Conservation (phyloP, 2,888 invertebrate species). For the Hylaea fasciaria region DNA sequence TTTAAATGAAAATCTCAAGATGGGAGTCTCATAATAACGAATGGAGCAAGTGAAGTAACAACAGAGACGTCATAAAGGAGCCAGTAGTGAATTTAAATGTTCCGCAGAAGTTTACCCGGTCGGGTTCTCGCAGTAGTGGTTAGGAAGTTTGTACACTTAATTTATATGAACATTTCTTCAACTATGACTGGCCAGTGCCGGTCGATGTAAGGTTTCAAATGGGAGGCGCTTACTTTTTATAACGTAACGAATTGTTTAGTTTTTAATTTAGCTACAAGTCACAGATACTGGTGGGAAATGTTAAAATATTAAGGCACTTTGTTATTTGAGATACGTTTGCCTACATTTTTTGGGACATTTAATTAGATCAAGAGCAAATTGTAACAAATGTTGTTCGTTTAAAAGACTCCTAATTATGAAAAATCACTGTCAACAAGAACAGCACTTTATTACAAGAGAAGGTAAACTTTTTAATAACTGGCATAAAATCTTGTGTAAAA, state of each 20-base stretch:
- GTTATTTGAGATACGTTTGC: no score
- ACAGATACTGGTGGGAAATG: no score
- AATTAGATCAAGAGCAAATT: constrained; percentile 4
- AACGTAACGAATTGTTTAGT: no score
- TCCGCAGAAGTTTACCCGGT: constrained; percentile 58
- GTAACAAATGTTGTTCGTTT: constrained; percentile 13
- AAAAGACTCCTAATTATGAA: constrained; percentile 19
- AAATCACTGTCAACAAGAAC: constrained; percentile 30
- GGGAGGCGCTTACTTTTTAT: not conserved
- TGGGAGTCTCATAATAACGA: constrained; percentile 40
- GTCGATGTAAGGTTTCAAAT: not conserved
- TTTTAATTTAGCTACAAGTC: no score
- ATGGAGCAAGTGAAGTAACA: constrained; percentile 45
- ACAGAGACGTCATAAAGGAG: constrained; percentile 50
- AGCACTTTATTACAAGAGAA: constrained; percentile 24
- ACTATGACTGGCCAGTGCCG: constrained; percentile 25
- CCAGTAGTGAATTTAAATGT: constrained; percentile 61
- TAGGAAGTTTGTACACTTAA: constrained; percentile 67
- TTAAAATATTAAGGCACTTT: no score
- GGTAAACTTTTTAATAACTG: constrained; percentile 29
- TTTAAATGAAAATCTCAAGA: constrained; percentile 38
- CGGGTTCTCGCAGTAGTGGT: constrained; percentile 55
- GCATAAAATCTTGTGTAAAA: constrained; percentile 24
- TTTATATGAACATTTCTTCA: constrained; percentile 75
- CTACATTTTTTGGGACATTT: no score